Conservation (phyloP, 2,113 vertebrate species). For the Oryzias woworae region DNA sequence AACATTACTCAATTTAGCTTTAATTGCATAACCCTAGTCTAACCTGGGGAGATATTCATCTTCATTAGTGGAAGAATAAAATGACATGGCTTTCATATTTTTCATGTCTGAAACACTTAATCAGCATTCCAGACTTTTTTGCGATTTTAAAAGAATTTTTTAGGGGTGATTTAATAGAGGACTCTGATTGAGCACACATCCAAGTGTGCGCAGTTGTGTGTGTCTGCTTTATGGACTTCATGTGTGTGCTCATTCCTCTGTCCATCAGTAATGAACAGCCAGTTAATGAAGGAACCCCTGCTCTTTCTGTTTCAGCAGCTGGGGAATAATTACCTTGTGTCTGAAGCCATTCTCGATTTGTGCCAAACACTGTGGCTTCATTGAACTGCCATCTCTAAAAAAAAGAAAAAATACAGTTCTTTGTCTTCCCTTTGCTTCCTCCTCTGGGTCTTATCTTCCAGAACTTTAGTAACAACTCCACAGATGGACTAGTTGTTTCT, state of each 20-base stretch:
- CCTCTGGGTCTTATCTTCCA: conserved; percentile 14
- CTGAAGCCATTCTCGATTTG: conserved; percentile 69
- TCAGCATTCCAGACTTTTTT: conserved; percentile 14
- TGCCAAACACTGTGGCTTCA: conserved; percentile 52
- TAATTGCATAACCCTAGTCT: conserved; percentile 16
- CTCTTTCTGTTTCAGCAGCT: conserved; percentile 65
- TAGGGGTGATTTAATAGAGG: conserved; percentile 15
- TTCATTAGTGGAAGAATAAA: conserved; percentile 8
- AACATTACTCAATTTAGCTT: background rate
- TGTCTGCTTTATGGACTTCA: conserved; percentile 3
- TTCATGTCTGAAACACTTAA: conserved; percentile 18
- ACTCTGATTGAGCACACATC: conserved; percentile 3
- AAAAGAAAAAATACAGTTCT: conserved; percentile 53
- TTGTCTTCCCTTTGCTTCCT: conserved; percentile 13
- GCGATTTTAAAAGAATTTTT: conserved; percentile 20
- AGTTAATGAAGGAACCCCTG: conserved; percentile 67
- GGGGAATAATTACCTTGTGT: conserved; percentile 71
- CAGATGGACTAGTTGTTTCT: conserved; percentile 12
- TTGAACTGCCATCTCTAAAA: conserved; percentile 51
- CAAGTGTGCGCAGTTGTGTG: background rate
- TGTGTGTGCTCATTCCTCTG: conserved; percentile 41
- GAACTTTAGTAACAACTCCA: conserved; percentile 20
- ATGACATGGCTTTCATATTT: conserved; percentile 12
- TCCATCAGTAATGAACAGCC: conserved; percentile 71
- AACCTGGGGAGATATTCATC: conserved; percentile 17